Evolutionary conservation across 1,140 invertebrate species (phyloP), one percentile per base, ranked within the genome.

Genomic region (Drosophila suzukii): DNA sequence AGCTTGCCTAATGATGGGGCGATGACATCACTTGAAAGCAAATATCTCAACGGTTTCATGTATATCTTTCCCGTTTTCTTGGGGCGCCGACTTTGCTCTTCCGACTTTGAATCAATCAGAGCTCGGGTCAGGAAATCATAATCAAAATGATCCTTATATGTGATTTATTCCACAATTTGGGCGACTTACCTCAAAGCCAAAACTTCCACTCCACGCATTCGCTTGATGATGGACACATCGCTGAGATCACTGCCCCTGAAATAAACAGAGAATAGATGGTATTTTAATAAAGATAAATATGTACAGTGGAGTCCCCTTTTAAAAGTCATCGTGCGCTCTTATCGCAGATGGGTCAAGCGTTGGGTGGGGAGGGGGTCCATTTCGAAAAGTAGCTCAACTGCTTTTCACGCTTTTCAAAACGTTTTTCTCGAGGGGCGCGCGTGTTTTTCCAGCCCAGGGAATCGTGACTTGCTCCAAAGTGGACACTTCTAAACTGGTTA

Each of bases 181-280:
- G 36, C 36, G 12, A 49, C 47, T 49, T 49, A 97, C 96, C 96
- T 97, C 79, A 97, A 93, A 24, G 96, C 96, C 44, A 97, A 91
- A 24, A 97, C 96, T 93, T 97, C 96, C 5, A 97, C 96, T 92
- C 95, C 96, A 77, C 94, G 94, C 95, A 97, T 96, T 90, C 95
- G 94, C 67, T 95, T 94, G 71, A 97, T 92, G 56, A 97, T 94
- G 83, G 94, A 96, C 15, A 97, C 95, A 93, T 97, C 96, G 38
- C 94, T 95, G 51, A 97, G 93, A 93, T 97, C 96, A 70, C 96
- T 96, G 20, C 96, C 96, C 96, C 96, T 97, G 93, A 11, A 93
- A 94, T 92, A 91, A 93, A 83, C 81, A 90, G 78, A 85, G 71
- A 67, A 49, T 41, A 55, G 44, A 63, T 34, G 78, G 20, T 38